These are phyloP conservation scores for Herpetotheres cachinnans DNA, from an alignment of 2,113 vertebrate genomes.

Conservation along the genomic window DNA sequence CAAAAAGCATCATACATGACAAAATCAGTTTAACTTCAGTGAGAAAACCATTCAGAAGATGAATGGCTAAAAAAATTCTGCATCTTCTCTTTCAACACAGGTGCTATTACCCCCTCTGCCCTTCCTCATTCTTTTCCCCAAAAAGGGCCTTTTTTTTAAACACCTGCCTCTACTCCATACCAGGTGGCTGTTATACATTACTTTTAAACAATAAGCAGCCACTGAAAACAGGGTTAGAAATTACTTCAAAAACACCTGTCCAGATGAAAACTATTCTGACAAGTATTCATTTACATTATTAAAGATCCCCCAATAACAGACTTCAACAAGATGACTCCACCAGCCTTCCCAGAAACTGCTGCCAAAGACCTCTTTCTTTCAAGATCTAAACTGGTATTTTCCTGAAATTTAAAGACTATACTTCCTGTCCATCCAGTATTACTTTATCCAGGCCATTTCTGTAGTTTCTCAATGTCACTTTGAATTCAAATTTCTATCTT, in stretches of 20 bases:
- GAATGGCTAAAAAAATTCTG: not conserved
- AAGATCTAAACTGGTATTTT: not conserved
- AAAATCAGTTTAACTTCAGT: not conserved
- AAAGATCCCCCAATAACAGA: not conserved
- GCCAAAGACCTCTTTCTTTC: not conserved
- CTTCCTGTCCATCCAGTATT: not conserved
- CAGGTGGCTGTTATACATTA: not conserved
- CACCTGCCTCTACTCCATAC: not conserved
- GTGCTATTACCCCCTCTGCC: not conserved
- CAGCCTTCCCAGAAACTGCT: not conserved
- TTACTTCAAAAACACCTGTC: not conserved
- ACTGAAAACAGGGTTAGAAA: not conserved
- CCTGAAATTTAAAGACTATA: not conserved
- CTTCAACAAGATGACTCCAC: not conserved
- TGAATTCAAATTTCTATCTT: not conserved
- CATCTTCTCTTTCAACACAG: not conserved
- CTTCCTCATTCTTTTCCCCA: not conserved
- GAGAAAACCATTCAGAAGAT: not conserved
- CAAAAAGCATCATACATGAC: not conserved
- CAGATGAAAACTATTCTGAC: not conserved
- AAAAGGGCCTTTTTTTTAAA: not conserved
- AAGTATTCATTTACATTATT: not conserved
- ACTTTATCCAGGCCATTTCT: not conserved
- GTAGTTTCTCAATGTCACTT: not conserved
- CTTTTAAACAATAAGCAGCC: not conserved